Conservation (phyloP, 1,140 invertebrate species). For the Lordiphosa collinella region DNA sequence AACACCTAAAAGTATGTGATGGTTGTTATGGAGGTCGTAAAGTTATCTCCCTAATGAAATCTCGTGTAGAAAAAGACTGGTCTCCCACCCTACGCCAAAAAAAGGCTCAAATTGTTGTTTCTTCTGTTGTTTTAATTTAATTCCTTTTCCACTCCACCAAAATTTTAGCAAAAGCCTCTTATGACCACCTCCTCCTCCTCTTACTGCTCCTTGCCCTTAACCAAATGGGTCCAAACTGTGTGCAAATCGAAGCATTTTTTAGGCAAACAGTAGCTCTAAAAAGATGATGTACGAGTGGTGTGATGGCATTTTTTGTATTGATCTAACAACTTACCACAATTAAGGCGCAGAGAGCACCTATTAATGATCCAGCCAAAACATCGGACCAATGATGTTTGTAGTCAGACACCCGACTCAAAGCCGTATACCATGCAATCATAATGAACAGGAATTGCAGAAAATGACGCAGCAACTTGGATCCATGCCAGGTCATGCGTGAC, state of each 20-base stretch:
- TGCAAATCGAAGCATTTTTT: conserved; percentile 69
- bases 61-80: background rate
- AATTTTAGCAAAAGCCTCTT: background rate
- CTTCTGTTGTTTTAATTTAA: conserved; percentile 18
- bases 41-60: background rate
- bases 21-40: conserved; percentile 10
- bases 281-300: conserved; percentile 40
- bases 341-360: conserved; percentile 81
- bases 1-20: conserved; percentile 54
- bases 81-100: no score
- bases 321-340: conserved; percentile 81
- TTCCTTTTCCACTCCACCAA: conserved; percentile 36
- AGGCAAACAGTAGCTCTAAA: conserved; percentile 64
- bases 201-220: conserved; percentile 47
- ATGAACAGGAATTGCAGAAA: conserved; percentile 87
- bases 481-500: conserved; percentile 86
- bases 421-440: conserved; percentile 89
- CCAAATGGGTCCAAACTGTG: conserved; percentile 51
- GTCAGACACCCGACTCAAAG: conserved; percentile 92
- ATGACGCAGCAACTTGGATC: conserved; percentile 87
- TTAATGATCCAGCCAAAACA: conserved; percentile 82
- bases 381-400: conserved; percentile 96
- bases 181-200: conserved; percentile 8
- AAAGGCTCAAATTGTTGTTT: background rate
- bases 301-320: background rate